Evolutionary conservation across 2,113 vertebrate species (phyloP), one percentile per base, ranked within the genome.

Genomic region (Ctenomys sociabilis): DNA sequence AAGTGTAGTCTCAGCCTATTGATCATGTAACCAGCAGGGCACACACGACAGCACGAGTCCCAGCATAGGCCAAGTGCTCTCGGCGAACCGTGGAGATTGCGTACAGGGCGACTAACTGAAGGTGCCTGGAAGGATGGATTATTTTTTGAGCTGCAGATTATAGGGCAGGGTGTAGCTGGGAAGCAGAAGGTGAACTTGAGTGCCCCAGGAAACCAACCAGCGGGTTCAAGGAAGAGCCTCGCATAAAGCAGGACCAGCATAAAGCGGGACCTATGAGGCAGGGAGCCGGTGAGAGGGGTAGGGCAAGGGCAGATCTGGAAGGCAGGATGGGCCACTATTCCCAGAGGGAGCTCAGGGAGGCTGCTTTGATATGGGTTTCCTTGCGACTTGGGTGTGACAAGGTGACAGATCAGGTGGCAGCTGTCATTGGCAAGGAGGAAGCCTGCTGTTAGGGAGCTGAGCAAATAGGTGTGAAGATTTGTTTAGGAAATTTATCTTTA

Each of bases 1-100:
- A 59, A 40, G 88, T 21, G 32, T 35, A 32, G 64, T 30, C 32
- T 43, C 16, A 22, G 16, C 49, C 45, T 85, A 4, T 5, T 52
- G 68, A 21, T 17, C 37, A 37, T 2, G 24, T 4, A 52, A 37
- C 40, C 40, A 66, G 45, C 8, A 40, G 70, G 45, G 30, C 43
- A 66, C 43, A 19, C 7, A 19, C 5, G 37, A 8, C 3, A 2
- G 1, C 5, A 21, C 2, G 49, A 40, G 70, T 4, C n/a, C 45
- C 26, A 59, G 21, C 0, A 19, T 14, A 0, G 1, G 28, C 9
- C 21, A 6, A 21, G 14, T 49, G 17, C 49, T 70, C 26, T 57
- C 17, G 7, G 43, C 0, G 11, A 59, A 35, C 5, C 17, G 4
- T 19, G 49, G 37, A n/a, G 73, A 64, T 0, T 4, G 19, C n/a